phyloP scores from a whole-genome alignment of 2,797 vertebrate species.

The Falco biarmicus region DNA sequence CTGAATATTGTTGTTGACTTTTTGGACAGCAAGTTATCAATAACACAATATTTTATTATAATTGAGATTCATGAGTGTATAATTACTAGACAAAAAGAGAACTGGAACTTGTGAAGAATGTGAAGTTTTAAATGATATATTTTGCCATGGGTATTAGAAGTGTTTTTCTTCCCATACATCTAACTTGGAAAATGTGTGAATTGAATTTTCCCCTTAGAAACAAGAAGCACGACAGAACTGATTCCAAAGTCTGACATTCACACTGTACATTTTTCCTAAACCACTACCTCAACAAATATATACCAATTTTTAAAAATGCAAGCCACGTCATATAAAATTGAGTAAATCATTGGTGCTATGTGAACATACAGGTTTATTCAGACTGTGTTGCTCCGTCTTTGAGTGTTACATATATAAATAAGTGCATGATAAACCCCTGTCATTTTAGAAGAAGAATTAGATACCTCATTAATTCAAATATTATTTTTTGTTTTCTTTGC shows the following conservation, averaged over 20 bases:
- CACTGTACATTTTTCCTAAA: neutral
- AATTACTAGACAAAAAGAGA: neutral
- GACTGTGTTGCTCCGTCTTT: neutral
- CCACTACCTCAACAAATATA: neutral
- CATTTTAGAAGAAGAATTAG: neutral
- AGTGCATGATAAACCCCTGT: neutral
- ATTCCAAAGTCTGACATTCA: neutral
- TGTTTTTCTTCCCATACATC: neutral
- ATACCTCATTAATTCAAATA: neutral
- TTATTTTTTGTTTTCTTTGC: neutral
- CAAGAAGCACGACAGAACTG: neutral
- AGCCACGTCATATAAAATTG: neutral
- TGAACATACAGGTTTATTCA: neutral
- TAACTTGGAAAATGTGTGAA: neutral
- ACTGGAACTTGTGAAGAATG: neutral
- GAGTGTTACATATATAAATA: neutral
- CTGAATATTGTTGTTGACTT: neutral
- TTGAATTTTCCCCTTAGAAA: neutral
- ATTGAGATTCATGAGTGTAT: neutral
- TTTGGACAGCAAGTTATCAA: conserved; percentile 8
- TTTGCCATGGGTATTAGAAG: neutral
- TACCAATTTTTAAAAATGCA: neutral
- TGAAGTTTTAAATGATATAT: neutral
- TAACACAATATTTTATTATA: neutral
- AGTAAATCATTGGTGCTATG: neutral